phyloP scores from a whole-genome alignment of 2,113 vertebrate species.

The Salvelinus sp. region DNA sequence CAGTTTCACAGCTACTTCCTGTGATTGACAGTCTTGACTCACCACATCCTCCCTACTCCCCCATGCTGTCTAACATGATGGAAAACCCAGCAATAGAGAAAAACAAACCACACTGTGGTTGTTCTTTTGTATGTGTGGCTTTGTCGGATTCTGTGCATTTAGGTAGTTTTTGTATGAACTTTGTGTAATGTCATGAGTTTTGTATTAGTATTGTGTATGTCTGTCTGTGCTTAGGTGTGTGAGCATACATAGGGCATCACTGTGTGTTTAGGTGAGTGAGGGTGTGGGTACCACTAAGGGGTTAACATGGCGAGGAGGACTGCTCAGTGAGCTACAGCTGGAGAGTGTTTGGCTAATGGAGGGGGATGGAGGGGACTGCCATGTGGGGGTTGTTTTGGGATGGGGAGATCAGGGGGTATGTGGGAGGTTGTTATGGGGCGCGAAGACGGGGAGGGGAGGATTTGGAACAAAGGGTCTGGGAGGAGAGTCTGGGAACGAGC shows the following conservation, averaged over 20 bases:
- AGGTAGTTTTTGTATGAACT: too few relatives aligned
- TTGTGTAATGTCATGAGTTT: too few relatives aligned
- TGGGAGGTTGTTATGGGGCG: conserved; percentile 3
- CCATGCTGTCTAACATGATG: too few relatives aligned
- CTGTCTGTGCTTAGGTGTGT: background rate
- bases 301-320: conserved; percentile 5
- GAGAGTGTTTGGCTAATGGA: too few relatives aligned
- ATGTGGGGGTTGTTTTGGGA: conserved; percentile 30
- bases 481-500: background rate
- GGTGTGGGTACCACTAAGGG: background rate
- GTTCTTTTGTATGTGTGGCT: background rate
- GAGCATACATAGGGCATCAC: background rate
- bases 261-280: background rate
- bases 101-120: background rate
- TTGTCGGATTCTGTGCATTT: too few relatives aligned
- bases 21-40: too few relatives aligned
- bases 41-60: too few relatives aligned
- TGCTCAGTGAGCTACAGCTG: too few relatives aligned
- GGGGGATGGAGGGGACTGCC: background rate
- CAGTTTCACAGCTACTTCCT: too few relatives aligned
- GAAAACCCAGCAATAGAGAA: too few relatives aligned
- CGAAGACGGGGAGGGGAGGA: background rate
- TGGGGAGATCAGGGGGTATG: background rate
- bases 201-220: too few relatives aligned
- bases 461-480: background rate